Evolutionary conservation across 2,888 invertebrate species (phyloP).

Genomic region (Anthophora plumipes): DNA sequence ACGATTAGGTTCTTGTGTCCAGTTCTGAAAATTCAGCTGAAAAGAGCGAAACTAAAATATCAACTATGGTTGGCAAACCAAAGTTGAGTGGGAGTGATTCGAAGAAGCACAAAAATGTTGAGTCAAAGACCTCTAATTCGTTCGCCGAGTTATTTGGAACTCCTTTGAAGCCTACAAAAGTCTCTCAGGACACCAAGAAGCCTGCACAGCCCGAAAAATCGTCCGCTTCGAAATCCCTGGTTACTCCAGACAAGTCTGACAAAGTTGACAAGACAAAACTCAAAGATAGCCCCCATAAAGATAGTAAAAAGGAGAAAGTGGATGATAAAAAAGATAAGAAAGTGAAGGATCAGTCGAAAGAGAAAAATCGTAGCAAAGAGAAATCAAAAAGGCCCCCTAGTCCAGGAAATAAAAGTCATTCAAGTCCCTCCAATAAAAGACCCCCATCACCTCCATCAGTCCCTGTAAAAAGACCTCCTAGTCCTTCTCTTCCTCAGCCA

Average conservation of each 20-base stretch:
- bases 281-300: slow-evolving; percentile 87
- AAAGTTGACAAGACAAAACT: slow-evolving; percentile 85
- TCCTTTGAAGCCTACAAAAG: slow-evolving; percentile 91
- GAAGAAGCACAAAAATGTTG: slow-evolving; percentile 81
- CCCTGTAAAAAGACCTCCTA: slow-evolving; percentile 81
- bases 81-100: slow-evolving; percentile 87
- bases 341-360: slow-evolving; percentile 86
- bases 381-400: slow-evolving; percentile 85
- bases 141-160: slow-evolving; percentile 94
- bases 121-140: slow-evolving; percentile 86
- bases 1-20: slow-evolving; percentile 77
- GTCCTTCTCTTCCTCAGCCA: slow-evolving; percentile 75
- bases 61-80: slow-evolving; percentile 89
- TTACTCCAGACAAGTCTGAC: slow-evolving; percentile 86
- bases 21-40: slow-evolving; percentile 87
- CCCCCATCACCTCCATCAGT: slow-evolving; percentile 71
- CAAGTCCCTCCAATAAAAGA: slow-evolving; percentile 79
- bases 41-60: slow-evolving; percentile 86
- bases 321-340: slow-evolving; percentile 85
- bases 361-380: slow-evolving; percentile 86
- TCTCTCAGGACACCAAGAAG: slow-evolving; percentile 89
- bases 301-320: slow-evolving; percentile 84
- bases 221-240: slow-evolving; percentile 78
- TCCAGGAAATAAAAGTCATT: slow-evolving; percentile 81
- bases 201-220: slow-evolving; percentile 78